A percentile compares a stretch with the other conserved stretches of the same genome.
Evolutionary conservation across 2,797 vertebrate genomes (phyloP).

Genomic region (Graptemys geographica): DNA sequence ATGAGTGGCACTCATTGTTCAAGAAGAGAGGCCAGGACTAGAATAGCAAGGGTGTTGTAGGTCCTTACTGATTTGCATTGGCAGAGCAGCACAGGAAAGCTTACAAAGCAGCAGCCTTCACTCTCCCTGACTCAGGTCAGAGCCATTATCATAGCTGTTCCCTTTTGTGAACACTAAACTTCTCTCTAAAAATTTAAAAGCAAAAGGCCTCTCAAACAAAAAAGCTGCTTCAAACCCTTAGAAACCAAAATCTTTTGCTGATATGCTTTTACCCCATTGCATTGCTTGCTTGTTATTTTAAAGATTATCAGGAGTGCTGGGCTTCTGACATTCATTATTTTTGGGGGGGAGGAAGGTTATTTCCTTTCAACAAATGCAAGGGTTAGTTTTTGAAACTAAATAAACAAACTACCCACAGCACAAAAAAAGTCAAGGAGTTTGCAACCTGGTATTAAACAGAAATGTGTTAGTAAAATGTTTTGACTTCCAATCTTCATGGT

Average conservation of each 20-base stretch:
- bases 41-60: neutral
- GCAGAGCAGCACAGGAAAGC: neutral
- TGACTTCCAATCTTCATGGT: neutral
- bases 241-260: neutral
- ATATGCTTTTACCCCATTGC: neutral
- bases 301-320: neutral
- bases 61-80: neutral
- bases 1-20: neutral
- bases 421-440: neutral
- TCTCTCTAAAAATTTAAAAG: neutral
- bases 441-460: neutral
- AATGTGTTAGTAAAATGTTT: neutral
- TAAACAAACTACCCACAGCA: neutral
- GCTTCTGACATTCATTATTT: neutral
- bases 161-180: neutral
- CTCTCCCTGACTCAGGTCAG: neutral
- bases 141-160: neutral
- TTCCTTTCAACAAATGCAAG: neutral
- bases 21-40: neutral
- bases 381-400: neutral
- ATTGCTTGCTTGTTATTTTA: neutral
- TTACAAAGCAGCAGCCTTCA: neutral
- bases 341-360: neutral
- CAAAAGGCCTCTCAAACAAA: neutral
- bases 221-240: neutral